phyloP scores from a whole-genome alignment of 2,113 vertebrate genomes.

The Oryzias curvinotus region DNA sequence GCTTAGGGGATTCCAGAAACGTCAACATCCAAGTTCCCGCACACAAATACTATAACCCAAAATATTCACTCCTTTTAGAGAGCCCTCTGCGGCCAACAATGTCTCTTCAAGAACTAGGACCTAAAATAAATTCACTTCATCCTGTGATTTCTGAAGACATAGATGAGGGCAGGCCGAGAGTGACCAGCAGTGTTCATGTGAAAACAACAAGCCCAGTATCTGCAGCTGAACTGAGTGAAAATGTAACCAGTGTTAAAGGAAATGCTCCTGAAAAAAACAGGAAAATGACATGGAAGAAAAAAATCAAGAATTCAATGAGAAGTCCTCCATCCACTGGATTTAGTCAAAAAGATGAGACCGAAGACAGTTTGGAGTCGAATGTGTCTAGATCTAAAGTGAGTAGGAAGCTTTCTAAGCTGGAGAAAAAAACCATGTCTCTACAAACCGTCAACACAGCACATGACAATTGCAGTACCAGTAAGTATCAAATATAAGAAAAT shows the following conservation, averaged over 20 bases:
- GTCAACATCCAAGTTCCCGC: slow-evolving; percentile 78
- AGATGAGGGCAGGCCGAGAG: neutral
- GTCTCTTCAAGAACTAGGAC: slow-evolving; percentile 28
- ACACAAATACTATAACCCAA: slow-evolving; percentile 92
- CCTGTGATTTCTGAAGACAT: neutral
- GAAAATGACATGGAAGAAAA: slow-evolving; percentile 6
- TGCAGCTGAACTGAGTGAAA: slow-evolving; percentile 11
- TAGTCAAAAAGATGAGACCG: slow-evolving; percentile 1
- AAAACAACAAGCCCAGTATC: slow-evolving; percentile 22
- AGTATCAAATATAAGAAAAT: slow-evolving; percentile 16
- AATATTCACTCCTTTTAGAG: slow-evolving; percentile 83
- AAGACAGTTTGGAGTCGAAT: slow-evolving; percentile 28
- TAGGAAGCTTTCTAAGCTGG: slow-evolving; percentile 22
- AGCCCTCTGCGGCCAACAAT: slow-evolving; percentile 1
- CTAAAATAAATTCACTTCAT: neutral
- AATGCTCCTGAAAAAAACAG: slow-evolving; percentile 14
- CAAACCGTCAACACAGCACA: slow-evolving; percentile 22
- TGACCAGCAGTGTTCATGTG: slow-evolving; percentile 38
- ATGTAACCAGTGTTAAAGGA: neutral
- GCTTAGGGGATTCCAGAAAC: slow-evolving; percentile 57
- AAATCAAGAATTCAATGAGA: slow-evolving; percentile 1
- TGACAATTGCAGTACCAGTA: slow-evolving; percentile 62
- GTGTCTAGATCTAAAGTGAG: slow-evolving; percentile 20
- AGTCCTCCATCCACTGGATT: slow-evolving; percentile 4
- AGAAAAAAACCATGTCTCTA: slow-evolving; percentile 9